Base-by-base conservation (phyloP, 2,113 vertebrate genomes). In the Boulengerochromis microlepis region DNA sequence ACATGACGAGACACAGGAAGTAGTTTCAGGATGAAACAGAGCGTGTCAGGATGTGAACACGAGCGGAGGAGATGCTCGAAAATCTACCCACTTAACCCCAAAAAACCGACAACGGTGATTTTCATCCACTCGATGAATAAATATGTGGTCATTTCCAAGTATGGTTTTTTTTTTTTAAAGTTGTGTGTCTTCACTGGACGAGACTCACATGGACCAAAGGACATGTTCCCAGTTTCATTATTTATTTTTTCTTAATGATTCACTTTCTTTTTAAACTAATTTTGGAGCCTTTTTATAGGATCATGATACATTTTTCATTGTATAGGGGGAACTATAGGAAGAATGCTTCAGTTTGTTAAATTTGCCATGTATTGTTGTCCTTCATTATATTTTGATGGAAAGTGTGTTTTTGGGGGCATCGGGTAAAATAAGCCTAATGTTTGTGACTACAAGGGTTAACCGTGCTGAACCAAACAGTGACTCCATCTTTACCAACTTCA, bases 251-350 rank as follows among this genome's bases (percentile, higher is more conserved):
- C 7, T 59, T 59, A 59, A 59, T 59, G 26, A 10, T 2, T 59
- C 26, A 31, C 0, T 59, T 31, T 59, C 8, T 59, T 31, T 31
- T 31, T 5, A 61, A 31, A 33, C 29, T 19, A 1, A 31, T 6
- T 59, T 31, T 59, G 26, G 15, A 59, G 57, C 15, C 24, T 18
- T 59, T 59, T 59, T 59, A 1, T 18, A 18, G 15, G 57, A 31
- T 59, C 15, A 1, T 18, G 0, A 18, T 10, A 18, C 26, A 6
- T 59, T 59, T 18, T 4, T 31, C 57, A 18, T 31, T 29, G 7
- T 29, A 16, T 0, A 5, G 18, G 18, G 1, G 2, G 52, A 53
- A 22, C 19, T 3, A 22, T 1, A 6, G 8, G 15, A 61, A 6
- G 15, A 31, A 61, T 61, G 26, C 8, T 18, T 31, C 26, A 61